Base-by-base conservation (phyloP, 2,113 vertebrate genomes). In the Onychostruthus taczanowskii region DNA sequence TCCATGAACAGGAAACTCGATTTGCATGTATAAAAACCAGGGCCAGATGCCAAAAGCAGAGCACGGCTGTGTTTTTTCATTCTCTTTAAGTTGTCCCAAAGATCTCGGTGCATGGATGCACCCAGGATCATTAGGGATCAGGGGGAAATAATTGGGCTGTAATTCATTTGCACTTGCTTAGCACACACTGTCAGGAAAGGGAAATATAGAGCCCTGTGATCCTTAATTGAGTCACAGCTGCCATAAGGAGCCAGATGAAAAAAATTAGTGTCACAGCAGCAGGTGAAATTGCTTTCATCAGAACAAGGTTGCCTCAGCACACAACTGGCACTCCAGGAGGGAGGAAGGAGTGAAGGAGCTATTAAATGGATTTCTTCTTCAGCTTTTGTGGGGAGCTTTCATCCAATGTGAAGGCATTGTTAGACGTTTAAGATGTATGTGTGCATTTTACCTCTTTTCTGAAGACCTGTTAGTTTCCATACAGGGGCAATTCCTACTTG, bases 11-110 rank as follows among this genome's bases (percentile, higher is more conserved):
- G 88, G 41, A 68, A 75, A 78, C 69, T 88, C 3, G 0, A n/a
- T 49, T 90, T 97, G 83, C 93, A 82, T 95, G 86, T 84, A 72
- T 92, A 89, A 93, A 96, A 87, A 30, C 5, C 73, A 84, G 83
- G 79, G 69, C 23, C 85, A 84, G 80, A 20, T 73, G 76, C 93
- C 95, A 95, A 79, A 87, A 79, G 72, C 3, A 1, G 80, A 86
- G 72, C 85, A 56, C 0, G 4, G 69, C 47, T 90, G 87, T 59
- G 55, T 41, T 81, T 79, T 10, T n/a, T 53, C 61, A 20, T 84
- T 83, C 39, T 43, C 70, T 63, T 64, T 27, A 39, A 73, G 30
- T 43, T 90, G 2, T 1, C 49, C 69, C 46, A 3, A 11, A 50
- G 77, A 75, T 82, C 80, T 89, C 3, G 8, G 76, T 61, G 62